Evolutionary conservation across 2,797 vertebrate species (phyloP).

Genomic region (Taeniopygia guttata): DNA sequence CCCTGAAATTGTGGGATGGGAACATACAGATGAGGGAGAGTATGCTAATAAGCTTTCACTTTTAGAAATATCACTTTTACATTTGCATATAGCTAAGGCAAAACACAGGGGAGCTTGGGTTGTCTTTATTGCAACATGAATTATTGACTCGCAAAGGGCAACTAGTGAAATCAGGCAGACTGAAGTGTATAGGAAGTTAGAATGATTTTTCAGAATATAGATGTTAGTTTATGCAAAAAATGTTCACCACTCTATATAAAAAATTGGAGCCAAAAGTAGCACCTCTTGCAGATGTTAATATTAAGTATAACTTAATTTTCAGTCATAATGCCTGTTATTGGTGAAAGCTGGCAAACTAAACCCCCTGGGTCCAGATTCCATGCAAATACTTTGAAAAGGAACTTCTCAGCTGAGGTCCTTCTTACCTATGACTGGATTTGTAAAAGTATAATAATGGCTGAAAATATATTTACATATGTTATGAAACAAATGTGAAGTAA

Average conservation of each 20-base stretch:
- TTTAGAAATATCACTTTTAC: background rate
- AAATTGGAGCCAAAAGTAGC: background rate
- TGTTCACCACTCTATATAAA: background rate
- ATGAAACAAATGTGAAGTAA: background rate
- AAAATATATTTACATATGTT: background rate
- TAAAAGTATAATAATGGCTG: background rate
- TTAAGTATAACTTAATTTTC: background rate
- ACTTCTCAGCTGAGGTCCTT: background rate
- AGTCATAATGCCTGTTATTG: background rate
- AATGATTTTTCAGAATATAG: background rate
- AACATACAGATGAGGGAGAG: slow-evolving; percentile 34
- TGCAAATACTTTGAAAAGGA: background rate
- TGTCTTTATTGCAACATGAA: background rate
- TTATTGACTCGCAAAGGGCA: background rate
- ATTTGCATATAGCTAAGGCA: background rate
- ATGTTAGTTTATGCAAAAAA: background rate
- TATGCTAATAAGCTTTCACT: background rate
- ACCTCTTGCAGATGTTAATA: background rate
- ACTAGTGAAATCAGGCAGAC: background rate
- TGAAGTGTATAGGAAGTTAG: background rate
- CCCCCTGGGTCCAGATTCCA: background rate
- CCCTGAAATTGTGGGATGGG: slow-evolving; percentile 48
- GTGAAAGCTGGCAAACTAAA: background rate
- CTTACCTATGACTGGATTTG: background rate
- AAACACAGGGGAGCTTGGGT: background rate